A percentile compares a stretch with the other conserved stretches of the same genome.
Evolutionary conservation across 1,140 invertebrate genomes (phyloP).

Genomic region (honey bee (Apis mellifera)): DNA sequence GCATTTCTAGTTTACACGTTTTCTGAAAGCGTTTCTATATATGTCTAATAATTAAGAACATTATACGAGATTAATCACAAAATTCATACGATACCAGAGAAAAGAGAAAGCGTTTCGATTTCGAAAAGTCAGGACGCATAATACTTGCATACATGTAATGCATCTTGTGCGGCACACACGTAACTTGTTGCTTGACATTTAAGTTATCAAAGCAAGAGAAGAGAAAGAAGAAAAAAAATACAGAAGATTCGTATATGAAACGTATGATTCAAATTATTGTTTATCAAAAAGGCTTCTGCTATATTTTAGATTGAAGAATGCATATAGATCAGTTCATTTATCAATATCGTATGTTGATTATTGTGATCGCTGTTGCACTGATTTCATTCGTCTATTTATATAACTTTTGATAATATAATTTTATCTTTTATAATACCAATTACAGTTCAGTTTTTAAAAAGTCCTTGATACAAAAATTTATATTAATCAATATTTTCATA

Average conservation of each 20-base stretch:
- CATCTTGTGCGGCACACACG: background rate
- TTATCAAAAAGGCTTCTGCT: background rate
- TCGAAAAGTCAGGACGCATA: slow-evolving; percentile 16
- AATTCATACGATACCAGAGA: slow-evolving; percentile 26
- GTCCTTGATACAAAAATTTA: background rate
- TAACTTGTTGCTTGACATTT: slow-evolving; percentile 21
- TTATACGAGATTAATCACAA: background rate
- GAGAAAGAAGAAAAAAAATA: background rate
- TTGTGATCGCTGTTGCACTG: background rate
- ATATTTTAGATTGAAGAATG: background rate
- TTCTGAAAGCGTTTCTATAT: slow-evolving; percentile 1
- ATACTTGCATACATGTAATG: background rate
- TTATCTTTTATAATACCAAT: too few relatives aligned
- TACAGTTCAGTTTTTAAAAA: background rate
- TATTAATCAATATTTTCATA: background rate
- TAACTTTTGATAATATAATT: background rate
- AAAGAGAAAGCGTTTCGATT: slow-evolving; percentile 57
- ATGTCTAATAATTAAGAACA: background rate
- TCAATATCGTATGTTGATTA: background rate
- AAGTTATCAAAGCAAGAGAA: background rate
- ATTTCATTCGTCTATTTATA: background rate
- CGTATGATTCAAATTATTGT: background rate
- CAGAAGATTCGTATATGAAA: background rate
- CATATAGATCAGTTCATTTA: background rate
- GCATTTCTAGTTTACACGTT: slow-evolving; percentile 31